phyloP scores from a whole-genome alignment of 1,140 invertebrate species.

The Halesus radiatus region DNA sequence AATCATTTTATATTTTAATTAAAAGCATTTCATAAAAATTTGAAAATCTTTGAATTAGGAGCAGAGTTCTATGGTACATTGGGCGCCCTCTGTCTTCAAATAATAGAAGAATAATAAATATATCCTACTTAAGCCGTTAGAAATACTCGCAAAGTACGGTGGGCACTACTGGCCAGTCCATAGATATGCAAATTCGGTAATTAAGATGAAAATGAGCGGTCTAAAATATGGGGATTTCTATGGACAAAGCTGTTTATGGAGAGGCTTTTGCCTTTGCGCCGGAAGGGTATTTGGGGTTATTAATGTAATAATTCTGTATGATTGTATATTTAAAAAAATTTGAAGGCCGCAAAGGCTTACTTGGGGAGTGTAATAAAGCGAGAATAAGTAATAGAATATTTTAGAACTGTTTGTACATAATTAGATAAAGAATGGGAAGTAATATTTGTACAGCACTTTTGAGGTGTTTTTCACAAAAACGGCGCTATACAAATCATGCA shows the following conservation, averaged over 20 bases:
- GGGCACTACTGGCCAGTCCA: background rate
- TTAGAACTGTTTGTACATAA: too few species aligned
- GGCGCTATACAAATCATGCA: too few species aligned
- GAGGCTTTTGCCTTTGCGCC: background rate
- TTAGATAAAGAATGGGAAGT: too few species aligned
- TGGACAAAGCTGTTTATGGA: conserved; percentile 23
- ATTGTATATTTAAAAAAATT: conserved; percentile 1
- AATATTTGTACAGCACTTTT: too few species aligned
- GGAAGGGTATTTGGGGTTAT: background rate
- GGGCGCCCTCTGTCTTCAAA: background rate
- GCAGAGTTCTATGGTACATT: background rate
- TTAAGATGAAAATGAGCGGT: conserved; percentile 28
- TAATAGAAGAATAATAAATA: background rate
- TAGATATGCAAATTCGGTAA: conserved; percentile 24
- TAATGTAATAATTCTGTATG: conserved; percentile 6
- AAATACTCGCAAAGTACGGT: background rate
- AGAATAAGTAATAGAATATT: too few species aligned
- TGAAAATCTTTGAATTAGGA: background rate
- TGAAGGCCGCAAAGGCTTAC: background rate
- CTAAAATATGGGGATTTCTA: conserved; percentile 18
- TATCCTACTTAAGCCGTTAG: conserved; percentile 1
- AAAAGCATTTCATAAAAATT: background rate
- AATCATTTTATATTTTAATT: too few species aligned
- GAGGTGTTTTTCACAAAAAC: too few species aligned
- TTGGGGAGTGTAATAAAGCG: too few species aligned